Evolutionary conservation across 2,113 vertebrate species (phyloP).

Genomic region (Cololabis saira): DNA sequence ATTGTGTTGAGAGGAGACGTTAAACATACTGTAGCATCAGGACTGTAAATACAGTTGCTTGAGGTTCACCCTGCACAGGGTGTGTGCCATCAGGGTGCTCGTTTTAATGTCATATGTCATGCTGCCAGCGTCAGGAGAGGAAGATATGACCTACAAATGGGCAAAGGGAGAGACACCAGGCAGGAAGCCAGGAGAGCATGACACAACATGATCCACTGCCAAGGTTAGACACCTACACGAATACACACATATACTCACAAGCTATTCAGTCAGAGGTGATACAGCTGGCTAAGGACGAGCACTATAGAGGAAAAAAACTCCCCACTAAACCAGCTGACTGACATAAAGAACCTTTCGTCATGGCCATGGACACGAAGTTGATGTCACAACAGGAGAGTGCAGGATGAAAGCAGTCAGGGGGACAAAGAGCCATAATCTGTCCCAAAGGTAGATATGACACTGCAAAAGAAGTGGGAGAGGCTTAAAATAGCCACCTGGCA

Average conservation of each 20-base stretch:
- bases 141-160: conserved; percentile 44
- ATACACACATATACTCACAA: conserved; percentile 1
- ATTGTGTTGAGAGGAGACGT: conserved; percentile 12
- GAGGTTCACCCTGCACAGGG: conserved; percentile 15
- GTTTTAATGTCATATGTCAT: conserved; percentile 40
- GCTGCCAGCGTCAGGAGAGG: conserved; percentile 31
- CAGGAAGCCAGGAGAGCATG: conserved; percentile 19
- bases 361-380: conserved; percentile 23
- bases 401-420: conserved; percentile 17
- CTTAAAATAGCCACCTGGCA: conserved; percentile 4
- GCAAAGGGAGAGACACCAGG: conserved; percentile 33
- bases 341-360: conserved; percentile 14
- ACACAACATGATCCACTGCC: conserved; percentile 15
- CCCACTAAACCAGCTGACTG: background rate
- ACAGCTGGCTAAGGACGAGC: conserved; percentile 20
- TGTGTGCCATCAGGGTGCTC: conserved; percentile 11
- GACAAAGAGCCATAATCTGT: conserved; percentile 24
- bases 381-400: conserved; percentile 25
- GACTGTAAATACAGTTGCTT: conserved; percentile 4
- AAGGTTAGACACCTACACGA: conserved; percentile 22
- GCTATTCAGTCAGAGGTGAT: conserved; percentile 33
- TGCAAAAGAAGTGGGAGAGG: background rate
- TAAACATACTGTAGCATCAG: conserved; percentile 7
- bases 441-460: conserved; percentile 1
- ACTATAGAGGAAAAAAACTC: background rate